A percentile compares a stretch with the other conserved stretches of the same genome.
Conservation (phyloP, 2,797 vertebrate species). For the Menidia menidia region DNA sequence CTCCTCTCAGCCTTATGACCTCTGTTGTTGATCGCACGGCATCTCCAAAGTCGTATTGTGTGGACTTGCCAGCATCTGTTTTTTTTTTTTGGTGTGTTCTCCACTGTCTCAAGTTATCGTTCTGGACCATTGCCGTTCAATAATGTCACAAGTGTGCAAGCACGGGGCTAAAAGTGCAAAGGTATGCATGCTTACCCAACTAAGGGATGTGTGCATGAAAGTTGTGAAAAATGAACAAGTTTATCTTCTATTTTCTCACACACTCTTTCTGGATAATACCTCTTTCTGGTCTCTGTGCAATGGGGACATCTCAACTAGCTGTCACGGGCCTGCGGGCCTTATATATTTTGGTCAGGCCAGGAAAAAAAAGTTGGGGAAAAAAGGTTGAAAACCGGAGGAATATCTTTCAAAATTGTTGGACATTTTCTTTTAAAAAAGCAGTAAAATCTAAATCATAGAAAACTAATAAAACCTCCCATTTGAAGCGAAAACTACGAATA, state of each 20-base stretch:
- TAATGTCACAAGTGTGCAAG: background rate
- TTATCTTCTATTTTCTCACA: background rate
- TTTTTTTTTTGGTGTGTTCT: background rate
- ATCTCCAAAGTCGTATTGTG: background rate
- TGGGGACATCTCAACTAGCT: slow-evolving; percentile 29
- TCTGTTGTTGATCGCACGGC: background rate
- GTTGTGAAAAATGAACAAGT: slow-evolving; percentile 10
- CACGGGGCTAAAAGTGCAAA: background rate
- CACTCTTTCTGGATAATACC: slow-evolving; percentile 4
- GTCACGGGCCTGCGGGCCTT: slow-evolving; percentile 11
- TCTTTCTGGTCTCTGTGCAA: slow-evolving; percentile 20
- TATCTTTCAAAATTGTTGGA: background rate
- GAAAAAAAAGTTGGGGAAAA: too few relatives aligned
- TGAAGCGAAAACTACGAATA: background rate
- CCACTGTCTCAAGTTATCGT: background rate
- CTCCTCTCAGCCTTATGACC: background rate
- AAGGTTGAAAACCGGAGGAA: background rate
- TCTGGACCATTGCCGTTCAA: slow-evolving; percentile 24
- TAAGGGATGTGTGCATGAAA: background rate
- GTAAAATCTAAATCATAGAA: background rate
- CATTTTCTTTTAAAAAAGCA: background rate
- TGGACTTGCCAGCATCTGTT: slow-evolving; percentile 18
- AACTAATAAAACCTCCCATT: background rate
- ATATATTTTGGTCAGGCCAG: background rate
- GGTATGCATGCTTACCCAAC: background rate